Conservation (phyloP, 2,888 invertebrate species). For the Oligia strigilis region DNA sequence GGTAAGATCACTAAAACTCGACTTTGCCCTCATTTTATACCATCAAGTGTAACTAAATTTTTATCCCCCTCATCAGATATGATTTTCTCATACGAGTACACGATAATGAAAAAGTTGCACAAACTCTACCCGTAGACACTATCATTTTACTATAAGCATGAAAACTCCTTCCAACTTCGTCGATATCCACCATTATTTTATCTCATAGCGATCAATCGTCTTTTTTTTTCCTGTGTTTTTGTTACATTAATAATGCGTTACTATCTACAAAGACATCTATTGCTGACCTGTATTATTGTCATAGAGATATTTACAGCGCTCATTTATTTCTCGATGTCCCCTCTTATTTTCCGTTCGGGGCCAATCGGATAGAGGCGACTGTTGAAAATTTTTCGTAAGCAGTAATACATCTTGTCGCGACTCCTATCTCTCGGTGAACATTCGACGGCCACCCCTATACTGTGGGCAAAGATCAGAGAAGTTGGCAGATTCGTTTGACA, state of each 20-base stretch:
- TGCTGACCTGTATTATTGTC: slow-evolving; percentile 91
- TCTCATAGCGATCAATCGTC: slow-evolving; percentile 81
- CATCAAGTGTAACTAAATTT: slow-evolving; percentile 53
- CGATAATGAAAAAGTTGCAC: slow-evolving; percentile 60
- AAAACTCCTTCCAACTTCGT: slow-evolving; percentile 76
- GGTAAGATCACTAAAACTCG: slow-evolving; percentile 13
- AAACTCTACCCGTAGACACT: slow-evolving; percentile 51
- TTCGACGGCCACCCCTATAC: slow-evolving; percentile 88
- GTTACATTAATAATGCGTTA: slow-evolving; percentile 88
- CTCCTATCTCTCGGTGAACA: slow-evolving; percentile 90
- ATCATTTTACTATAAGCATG: slow-evolving; percentile 60
- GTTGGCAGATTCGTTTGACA: slow-evolving; percentile 24
- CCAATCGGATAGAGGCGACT: slow-evolving; percentile 89
- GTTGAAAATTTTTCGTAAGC: slow-evolving; percentile 91
- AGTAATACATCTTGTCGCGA: slow-evolving; percentile 90
- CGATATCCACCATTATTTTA: slow-evolving; percentile 81
- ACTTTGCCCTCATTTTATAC: slow-evolving; percentile 10
- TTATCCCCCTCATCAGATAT: slow-evolving; percentile 59
- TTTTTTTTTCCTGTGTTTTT: slow-evolving; percentile 87
- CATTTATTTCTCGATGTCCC: slow-evolving; percentile 89
- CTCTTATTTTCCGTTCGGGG: slow-evolving; percentile 90
- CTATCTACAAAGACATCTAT: slow-evolving; percentile 89
- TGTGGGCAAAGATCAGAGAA: slow-evolving; percentile 74
- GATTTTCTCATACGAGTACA: slow-evolving; percentile 45
- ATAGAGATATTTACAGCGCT: slow-evolving; percentile 89